These are phyloP conservation scores for Vannuccia rotundouncinata DNA, from an alignment of 2,888 invertebrate genomes.

Conservation along the genomic window DNA sequence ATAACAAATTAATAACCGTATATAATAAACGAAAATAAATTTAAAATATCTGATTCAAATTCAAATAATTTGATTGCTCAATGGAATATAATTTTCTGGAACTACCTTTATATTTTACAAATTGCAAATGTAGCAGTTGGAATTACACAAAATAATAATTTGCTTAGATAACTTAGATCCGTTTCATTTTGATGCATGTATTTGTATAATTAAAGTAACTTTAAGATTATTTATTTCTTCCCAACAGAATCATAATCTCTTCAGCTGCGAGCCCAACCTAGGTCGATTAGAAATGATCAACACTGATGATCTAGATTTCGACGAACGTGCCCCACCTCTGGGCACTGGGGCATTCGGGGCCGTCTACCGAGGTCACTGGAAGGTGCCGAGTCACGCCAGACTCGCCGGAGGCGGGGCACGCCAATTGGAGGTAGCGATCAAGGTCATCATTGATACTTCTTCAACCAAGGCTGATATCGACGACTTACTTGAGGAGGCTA, in stretches of 20 bases:
- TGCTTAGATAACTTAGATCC: too few species aligned
- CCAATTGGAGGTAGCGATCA: constrained; percentile 28
- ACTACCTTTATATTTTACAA: too few species aligned
- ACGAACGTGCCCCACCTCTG: constrained; percentile 33
- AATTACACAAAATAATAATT: too few species aligned
- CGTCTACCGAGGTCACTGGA: constrained; percentile 36
- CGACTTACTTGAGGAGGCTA: constrained; percentile 34
- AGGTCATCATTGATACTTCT: constrained; percentile 27
- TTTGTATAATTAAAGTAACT: too few species aligned
- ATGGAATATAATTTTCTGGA: too few species aligned
- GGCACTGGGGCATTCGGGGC: constrained; percentile 39
- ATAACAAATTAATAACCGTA: too few species aligned
- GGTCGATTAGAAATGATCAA: constrained; percentile 31
- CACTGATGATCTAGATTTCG: constrained; percentile 20
- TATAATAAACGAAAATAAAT: too few species aligned
- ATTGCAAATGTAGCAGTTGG: too few species aligned
- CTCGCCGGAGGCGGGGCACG: not conserved
- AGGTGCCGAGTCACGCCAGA: not conserved
- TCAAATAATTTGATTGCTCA: too few species aligned
- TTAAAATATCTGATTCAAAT: too few species aligned
- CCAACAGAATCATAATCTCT: constrained; percentile 27
- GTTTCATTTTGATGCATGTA: too few species aligned
- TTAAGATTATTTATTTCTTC: too few species aligned
- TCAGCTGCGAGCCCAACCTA: constrained; percentile 28
- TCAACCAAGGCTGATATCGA: not conserved